Conservation (phyloP, 2,113 vertebrate species). For the Sylvilagus bachmani region DNA sequence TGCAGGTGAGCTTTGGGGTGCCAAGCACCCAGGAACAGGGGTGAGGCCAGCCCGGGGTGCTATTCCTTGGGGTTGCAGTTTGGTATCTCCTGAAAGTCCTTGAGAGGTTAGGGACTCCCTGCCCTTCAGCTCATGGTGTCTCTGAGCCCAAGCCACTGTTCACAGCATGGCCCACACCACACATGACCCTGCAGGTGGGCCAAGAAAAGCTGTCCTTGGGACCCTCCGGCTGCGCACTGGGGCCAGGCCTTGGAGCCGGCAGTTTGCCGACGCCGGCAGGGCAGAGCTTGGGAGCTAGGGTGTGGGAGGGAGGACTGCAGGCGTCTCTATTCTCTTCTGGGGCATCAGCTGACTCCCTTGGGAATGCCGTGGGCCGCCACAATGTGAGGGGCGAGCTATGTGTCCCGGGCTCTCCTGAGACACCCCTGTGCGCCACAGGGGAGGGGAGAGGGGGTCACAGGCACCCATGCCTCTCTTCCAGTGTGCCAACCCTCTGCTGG, state of each 20-base stretch:
- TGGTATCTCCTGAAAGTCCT: background rate
- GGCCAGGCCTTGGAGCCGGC: background rate
- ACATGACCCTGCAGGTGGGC: background rate
- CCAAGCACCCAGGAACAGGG: background rate
- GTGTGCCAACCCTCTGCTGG: slow-evolving; percentile 95
- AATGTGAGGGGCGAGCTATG: too few species aligned
- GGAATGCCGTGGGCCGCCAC: background rate
- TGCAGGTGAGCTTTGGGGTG: background rate
- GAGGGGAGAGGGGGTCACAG: background rate
- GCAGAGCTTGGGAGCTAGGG: background rate
- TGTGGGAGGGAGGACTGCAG: background rate
- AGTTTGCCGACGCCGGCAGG: background rate
- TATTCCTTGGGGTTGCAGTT: background rate
- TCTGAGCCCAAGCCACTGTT: background rate
- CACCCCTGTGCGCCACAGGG: background rate
- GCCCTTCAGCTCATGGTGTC: background rate
- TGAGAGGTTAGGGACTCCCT: background rate
- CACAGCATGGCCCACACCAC: background rate
- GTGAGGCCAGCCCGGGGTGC: background rate
- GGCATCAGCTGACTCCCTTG: background rate
- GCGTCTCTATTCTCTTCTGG: background rate
- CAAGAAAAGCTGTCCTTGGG: background rate
- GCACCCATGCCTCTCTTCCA: slow-evolving; percentile 79
- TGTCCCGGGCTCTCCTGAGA: background rate
- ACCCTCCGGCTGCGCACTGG: background rate